Conservation (phyloP, 2,113 vertebrate species). For the Cyprinodon brontotheroides region DNA sequence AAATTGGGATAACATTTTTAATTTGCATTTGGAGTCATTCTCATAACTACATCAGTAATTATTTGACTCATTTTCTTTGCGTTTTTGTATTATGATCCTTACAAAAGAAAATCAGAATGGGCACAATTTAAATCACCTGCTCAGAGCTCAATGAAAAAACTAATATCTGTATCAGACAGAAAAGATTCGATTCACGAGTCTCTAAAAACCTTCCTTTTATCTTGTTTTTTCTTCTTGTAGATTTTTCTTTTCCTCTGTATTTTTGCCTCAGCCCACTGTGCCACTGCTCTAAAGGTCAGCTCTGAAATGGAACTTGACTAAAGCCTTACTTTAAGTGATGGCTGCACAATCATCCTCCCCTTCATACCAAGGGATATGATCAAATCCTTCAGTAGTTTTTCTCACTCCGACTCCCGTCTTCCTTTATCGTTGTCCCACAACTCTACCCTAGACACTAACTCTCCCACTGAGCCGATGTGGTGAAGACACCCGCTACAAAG, state of each 20-base stretch:
- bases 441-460: constrained; percentile 28
- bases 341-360: constrained; percentile 14
- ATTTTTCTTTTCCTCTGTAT: not conserved
- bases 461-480: constrained; percentile 31
- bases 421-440: constrained; percentile 25
- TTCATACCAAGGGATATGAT: constrained; percentile 61
- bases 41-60: not conserved
- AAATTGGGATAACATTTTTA: not conserved
- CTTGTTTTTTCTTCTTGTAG: not conserved
- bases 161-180: not conserved
- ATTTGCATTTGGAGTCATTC: not conserved
- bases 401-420: constrained; percentile 39
- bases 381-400: constrained; percentile 54
- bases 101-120: not conserved
- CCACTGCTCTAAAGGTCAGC: constrained; percentile 47
- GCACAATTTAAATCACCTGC: not conserved
- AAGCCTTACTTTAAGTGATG: constrained; percentile 27
- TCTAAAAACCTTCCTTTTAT: not conserved
- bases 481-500: constrained; percentile 68
- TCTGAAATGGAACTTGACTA: constrained; percentile 26
- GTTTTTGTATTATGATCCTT: not conserved
- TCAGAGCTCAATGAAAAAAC: not conserved
- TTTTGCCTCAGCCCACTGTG: not conserved
- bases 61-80: not conserved
- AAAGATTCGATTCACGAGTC: not conserved